These are phyloP conservation scores for Psammodynastes pulverulentus DNA, from an alignment of 2,113 vertebrate species.

Conservation along the genomic window DNA sequence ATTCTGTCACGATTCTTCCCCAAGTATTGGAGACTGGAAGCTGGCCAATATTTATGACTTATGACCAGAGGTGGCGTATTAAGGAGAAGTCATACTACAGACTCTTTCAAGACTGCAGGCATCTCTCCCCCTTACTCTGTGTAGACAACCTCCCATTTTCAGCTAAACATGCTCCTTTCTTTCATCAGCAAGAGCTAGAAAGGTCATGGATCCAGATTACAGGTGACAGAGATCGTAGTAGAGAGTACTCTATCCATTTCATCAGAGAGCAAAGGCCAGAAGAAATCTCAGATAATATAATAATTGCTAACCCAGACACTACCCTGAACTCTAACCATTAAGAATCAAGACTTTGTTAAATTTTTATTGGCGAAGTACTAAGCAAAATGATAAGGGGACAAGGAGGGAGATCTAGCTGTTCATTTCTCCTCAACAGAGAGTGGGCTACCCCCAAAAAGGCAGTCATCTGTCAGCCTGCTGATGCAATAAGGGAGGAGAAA, in stretches of 20 bases:
- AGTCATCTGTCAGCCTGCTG: background rate
- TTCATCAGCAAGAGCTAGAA: background rate
- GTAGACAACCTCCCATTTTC: background rate
- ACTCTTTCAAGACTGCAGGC: background rate
- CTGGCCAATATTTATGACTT: background rate
- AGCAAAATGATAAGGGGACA: background rate
- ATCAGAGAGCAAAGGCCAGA: background rate
- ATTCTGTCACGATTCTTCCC: background rate
- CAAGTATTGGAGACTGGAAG: background rate
- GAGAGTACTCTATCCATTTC: background rate
- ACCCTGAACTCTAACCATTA: background rate
- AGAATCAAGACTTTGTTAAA: background rate
- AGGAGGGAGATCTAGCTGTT: background rate
- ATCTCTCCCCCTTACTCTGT: background rate
- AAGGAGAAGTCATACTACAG: background rate
- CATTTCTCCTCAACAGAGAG: background rate
- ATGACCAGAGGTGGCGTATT: background rate
- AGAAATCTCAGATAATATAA: background rate
- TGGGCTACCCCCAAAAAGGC: background rate
- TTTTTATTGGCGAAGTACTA: background rate
- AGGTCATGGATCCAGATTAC: background rate
- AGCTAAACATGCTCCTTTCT: background rate
- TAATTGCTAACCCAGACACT: background rate
- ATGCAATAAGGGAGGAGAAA: background rate
- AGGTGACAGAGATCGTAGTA: background rate